A percentile compares a stretch with the other conserved stretches of the same genome.
phyloP scores from a whole-genome alignment of 2,888 invertebrate genomes.

The Plebejus argus region DNA sequence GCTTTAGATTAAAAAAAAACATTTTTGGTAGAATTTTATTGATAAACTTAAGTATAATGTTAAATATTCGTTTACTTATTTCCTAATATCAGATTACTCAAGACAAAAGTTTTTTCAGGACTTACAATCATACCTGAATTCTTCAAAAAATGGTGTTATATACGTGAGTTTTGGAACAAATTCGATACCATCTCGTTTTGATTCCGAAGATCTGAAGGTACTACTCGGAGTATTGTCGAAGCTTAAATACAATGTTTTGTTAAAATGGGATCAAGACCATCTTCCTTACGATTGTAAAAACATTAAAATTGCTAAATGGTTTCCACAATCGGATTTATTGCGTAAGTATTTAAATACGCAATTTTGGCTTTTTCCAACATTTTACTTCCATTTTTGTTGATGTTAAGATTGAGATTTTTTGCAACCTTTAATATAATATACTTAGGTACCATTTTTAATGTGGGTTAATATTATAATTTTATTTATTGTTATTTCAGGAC shows the following conservation, averaged over 20 bases:
- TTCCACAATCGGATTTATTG: constrained; percentile 58
- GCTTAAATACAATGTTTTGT: constrained; percentile 56
- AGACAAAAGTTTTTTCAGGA: constrained; percentile 48
- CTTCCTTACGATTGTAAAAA: constrained; percentile 51
- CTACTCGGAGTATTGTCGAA: constrained; percentile 53
- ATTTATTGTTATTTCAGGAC: constrained; percentile 48
- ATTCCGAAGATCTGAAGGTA: constrained; percentile 43
- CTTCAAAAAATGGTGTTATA: constrained; percentile 55
- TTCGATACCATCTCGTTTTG: constrained; percentile 45
- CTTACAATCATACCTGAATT: constrained; percentile 51
- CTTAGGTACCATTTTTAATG: too few species aligned
- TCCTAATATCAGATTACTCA: neutral
- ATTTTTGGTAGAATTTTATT: too few species aligned
- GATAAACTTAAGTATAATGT: too few species aligned
- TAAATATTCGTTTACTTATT: too few species aligned
- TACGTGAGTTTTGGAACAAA: constrained; percentile 62
- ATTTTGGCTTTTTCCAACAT: too few species aligned
- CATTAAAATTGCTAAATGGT: constrained; percentile 58
- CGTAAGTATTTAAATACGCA: constrained; percentile 46
- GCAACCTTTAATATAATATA: too few species aligned
- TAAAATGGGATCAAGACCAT: constrained; percentile 58
- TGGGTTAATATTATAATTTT: neutral
- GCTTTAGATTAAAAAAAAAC: neutral
- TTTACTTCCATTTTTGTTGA: too few species aligned
- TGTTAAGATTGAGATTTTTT: too few species aligned